Evolutionary conservation across 2,888 invertebrate genomes (phyloP).

Genomic region (Lepas anatifera): DNA sequence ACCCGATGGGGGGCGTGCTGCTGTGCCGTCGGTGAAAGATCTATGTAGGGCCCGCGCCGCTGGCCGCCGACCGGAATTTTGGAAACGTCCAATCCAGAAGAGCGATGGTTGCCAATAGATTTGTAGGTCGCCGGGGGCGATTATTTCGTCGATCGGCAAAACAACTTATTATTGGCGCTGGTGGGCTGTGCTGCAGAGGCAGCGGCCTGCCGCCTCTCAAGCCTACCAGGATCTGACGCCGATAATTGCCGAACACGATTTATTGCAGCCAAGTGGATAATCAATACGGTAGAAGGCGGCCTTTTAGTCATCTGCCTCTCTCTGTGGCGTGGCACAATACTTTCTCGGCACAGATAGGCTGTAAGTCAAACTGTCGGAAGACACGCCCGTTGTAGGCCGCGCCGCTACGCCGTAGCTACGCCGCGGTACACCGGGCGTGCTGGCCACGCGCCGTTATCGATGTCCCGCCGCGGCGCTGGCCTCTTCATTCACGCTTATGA

Average conservation of each 20-base stretch:
- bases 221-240: not conserved
- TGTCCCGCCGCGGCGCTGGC: not conserved
- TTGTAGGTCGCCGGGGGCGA: not conserved
- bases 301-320: no score
- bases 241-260: not conserved
- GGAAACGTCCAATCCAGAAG: not conserved
- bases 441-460: not conserved
- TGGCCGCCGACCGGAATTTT: not conserved
- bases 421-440: not conserved
- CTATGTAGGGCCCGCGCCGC: not conserved
- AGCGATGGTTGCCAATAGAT: not conserved
- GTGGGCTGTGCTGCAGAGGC: not conserved
- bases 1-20: not conserved
- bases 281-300: not conserved
- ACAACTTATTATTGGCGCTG: not conserved
- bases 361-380: not conserved
- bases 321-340: no score
- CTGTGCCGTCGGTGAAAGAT: not conserved
- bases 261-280: not conserved
- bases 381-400: not conserved
- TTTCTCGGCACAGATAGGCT: not conserved
- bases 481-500: not conserved
- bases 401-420: no score
- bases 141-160: not conserved
- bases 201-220: no score